Evolutionary conservation across 64 coral and sea anemone genomes (phyloP).

Genomic region (Exaiptasia diaphana): DNA sequence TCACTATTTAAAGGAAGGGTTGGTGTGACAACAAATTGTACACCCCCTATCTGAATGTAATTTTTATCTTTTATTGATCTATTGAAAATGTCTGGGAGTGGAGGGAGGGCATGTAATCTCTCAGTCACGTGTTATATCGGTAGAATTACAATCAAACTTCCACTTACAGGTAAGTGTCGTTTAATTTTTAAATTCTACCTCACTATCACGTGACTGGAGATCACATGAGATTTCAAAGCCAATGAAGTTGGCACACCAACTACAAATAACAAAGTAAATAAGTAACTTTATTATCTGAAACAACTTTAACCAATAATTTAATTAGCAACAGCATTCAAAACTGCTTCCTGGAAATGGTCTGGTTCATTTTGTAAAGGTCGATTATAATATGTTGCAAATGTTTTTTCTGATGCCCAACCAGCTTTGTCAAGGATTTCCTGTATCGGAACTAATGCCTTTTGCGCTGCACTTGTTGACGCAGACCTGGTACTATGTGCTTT

Average conservation of each 20-base stretch:
- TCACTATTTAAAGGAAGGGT: too few species aligned
- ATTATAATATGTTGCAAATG: conserved; percentile 40
- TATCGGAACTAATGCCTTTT: conserved; percentile 19
- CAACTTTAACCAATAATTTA: not conserved
- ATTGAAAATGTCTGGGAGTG: too few species aligned
- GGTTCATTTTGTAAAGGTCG: conserved; percentile 11
- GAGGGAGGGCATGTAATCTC: too few species aligned
- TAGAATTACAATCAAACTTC: not conserved
- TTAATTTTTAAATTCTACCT: too few species aligned
- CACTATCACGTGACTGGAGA: too few species aligned
- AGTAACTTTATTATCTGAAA: not conserved
- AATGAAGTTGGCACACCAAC: too few species aligned
- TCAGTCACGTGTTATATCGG: not conserved
- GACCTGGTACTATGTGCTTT: conserved; percentile 46
- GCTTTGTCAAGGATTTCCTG: conserved; percentile 36
- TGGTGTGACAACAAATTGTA: too few species aligned
- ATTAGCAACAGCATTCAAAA: not conserved
- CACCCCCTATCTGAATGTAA: too few species aligned
- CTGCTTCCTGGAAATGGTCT: not conserved
- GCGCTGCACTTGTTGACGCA: conserved; percentile 35
- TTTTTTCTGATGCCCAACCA: conserved; percentile 40
- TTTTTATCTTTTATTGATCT: too few species aligned
- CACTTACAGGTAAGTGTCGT: not conserved
- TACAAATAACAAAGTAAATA: not conserved
- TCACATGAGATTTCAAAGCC: too few species aligned